phyloP scores from a whole-genome alignment of 1,140 invertebrate species.

The Augochlora pura region DNA sequence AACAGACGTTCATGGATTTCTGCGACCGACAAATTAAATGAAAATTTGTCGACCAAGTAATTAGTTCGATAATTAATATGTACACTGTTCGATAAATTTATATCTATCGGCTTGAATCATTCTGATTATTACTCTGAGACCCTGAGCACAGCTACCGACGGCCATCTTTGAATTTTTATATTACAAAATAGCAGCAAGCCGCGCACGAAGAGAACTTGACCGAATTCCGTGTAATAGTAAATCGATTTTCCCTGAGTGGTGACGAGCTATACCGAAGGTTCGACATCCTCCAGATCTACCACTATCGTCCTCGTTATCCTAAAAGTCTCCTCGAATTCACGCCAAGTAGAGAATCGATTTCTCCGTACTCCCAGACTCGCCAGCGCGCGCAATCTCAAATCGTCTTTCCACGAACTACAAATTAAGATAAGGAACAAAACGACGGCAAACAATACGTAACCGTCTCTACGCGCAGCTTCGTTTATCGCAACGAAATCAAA shows the following conservation, averaged over 20 bases:
- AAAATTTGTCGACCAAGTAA: too few species aligned
- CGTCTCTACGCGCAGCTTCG: conserved; percentile 12
- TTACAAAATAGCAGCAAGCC: conserved; percentile 2
- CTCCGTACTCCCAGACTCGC: too few species aligned
- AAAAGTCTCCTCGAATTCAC: conserved; percentile 22
- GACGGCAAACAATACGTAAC: not conserved
- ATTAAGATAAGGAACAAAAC: conserved; percentile 53
- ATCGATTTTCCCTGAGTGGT: conserved; percentile 73
- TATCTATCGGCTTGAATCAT: too few species aligned
- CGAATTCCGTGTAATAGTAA: conserved; percentile 59
- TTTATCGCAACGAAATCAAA: conserved; percentile 21
- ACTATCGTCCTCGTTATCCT: conserved; percentile 51
- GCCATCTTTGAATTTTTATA: too few species aligned
- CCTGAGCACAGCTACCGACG: too few species aligned
- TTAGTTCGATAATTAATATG: too few species aligned
- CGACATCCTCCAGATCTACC: conserved; percentile 54
- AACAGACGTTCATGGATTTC: too few species aligned
- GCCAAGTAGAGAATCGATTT: conserved; percentile 23
- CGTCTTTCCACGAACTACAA: conserved; percentile 26
- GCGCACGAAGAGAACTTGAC: conserved; percentile 49
- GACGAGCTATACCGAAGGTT: conserved; percentile 65
- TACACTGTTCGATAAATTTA: too few species aligned
- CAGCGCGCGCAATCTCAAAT: not conserved
- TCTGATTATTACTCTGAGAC: too few species aligned
- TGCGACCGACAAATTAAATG: too few species aligned